These are phyloP conservation scores for Falco berigora DNA, from an alignment of 2,797 vertebrate genomes.

Conservation along the genomic window DNA sequence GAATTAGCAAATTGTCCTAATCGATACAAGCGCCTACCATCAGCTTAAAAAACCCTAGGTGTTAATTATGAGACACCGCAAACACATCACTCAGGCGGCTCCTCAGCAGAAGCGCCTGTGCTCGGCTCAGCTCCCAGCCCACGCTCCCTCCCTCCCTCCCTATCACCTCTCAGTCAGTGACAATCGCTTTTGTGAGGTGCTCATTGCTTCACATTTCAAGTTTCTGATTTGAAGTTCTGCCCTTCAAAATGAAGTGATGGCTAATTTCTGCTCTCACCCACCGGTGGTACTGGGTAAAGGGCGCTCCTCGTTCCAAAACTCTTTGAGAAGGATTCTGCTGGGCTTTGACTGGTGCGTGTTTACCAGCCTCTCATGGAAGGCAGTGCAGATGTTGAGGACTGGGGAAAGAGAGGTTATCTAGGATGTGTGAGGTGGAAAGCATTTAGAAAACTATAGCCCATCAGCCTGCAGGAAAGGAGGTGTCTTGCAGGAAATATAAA, in stretches of 20 bases:
- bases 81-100: background rate
- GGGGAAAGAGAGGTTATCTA: background rate
- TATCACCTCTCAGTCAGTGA: background rate
- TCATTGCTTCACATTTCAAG: background rate
- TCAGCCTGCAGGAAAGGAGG: background rate
- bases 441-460: background rate
- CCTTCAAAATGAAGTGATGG: background rate
- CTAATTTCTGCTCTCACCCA: background rate
- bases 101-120: background rate
- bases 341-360: background rate
- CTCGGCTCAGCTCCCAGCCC: background rate
- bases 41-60: background rate
- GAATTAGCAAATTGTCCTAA: slow-evolving; percentile 28
- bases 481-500: background rate
- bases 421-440: background rate
- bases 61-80: slow-evolving; percentile 16
- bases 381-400: background rate
- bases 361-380: background rate
- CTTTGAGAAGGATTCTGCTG: background rate
- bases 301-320: background rate
- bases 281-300: background rate
- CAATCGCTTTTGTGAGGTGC: background rate
- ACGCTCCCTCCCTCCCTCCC: background rate
- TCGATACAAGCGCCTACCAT: background rate
- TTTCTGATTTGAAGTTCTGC: background rate